Conservation (phyloP, 2,797 vertebrate species). For the Molossus molossus region DNA sequence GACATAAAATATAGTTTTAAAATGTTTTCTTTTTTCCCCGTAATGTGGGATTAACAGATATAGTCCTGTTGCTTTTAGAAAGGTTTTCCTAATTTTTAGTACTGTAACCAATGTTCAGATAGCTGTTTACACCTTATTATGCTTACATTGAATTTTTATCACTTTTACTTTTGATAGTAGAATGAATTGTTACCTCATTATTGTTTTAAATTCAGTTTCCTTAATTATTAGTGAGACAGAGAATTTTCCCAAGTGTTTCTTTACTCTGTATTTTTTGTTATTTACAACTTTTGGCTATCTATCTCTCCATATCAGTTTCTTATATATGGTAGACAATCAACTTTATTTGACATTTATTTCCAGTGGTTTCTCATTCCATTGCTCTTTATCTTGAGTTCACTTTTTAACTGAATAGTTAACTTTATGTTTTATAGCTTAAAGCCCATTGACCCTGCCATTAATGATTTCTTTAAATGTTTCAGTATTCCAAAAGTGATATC, state of each 20-base stretch:
- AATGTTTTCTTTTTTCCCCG: background rate
- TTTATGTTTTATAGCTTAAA: constrained; percentile 35
- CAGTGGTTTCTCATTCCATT: constrained; percentile 17
- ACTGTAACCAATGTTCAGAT: background rate
- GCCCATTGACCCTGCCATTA: background rate
- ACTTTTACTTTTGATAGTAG: constrained; percentile 28
- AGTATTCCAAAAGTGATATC: background rate
- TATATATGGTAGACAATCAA: background rate
- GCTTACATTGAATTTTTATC: background rate
- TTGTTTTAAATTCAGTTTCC: constrained; percentile 47
- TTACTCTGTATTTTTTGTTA: constrained; percentile 37
- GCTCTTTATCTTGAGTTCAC: constrained; percentile 13
- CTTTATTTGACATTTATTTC: constrained; percentile 32
- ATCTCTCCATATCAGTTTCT: background rate
- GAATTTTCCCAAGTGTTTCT: background rate
- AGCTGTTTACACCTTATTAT: background rate
- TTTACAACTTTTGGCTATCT: constrained; percentile 29
- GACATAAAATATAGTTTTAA: background rate
- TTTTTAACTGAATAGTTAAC: constrained; percentile 47
- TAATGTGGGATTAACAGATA: background rate
- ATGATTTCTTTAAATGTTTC: constrained; percentile 48
- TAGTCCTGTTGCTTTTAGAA: background rate
- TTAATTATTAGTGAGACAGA: background rate
- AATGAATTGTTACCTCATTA: background rate
- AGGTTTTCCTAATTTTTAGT: background rate